Conservation (phyloP, 2,797 vertebrate species). For the Pseudochirops corinnae region DNA sequence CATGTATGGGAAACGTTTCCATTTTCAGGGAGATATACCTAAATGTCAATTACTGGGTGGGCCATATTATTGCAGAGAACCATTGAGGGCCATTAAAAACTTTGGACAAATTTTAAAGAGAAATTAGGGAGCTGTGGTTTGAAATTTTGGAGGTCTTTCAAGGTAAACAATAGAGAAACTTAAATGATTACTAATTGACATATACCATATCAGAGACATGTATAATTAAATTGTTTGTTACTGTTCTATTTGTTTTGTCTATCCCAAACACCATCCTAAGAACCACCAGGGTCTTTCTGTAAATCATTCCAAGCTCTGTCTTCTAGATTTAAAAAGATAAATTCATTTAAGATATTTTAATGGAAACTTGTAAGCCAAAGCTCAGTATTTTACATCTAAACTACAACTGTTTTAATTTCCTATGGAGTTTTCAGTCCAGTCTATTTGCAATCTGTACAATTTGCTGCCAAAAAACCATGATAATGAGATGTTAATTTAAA, state of each 20-base stretch:
- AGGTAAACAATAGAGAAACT: background rate
- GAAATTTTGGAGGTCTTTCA: background rate
- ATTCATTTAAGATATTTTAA: slow-evolving; percentile 47
- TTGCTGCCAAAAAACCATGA: slow-evolving; percentile 72
- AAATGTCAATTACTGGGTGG: background rate
- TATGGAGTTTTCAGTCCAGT: slow-evolving; percentile 55
- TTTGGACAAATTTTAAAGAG: background rate
- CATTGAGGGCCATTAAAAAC: background rate
- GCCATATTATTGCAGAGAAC: background rate
- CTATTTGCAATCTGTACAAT: slow-evolving; percentile 61
- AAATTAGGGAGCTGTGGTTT: background rate
- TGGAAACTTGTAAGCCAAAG: slow-evolving; percentile 20
- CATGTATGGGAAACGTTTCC: background rate
- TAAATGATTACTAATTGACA: background rate
- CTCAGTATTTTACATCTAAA: slow-evolving; percentile 62
- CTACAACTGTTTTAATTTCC: slow-evolving; percentile 66
- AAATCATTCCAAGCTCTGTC: slow-evolving; percentile 22
- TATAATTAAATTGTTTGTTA: background rate
- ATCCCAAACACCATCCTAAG: background rate
- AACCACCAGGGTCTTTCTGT: background rate
- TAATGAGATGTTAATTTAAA: slow-evolving; percentile 75
- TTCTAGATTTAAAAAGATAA: slow-evolving; percentile 36
- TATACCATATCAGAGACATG: background rate
- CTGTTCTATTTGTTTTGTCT: background rate
- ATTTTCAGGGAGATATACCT: background rate